A percentile compares a stretch with the other conserved stretches of the same genome.
Conservation (phyloP, 2,888 invertebrate species). For the Clostera curtula region DNA sequence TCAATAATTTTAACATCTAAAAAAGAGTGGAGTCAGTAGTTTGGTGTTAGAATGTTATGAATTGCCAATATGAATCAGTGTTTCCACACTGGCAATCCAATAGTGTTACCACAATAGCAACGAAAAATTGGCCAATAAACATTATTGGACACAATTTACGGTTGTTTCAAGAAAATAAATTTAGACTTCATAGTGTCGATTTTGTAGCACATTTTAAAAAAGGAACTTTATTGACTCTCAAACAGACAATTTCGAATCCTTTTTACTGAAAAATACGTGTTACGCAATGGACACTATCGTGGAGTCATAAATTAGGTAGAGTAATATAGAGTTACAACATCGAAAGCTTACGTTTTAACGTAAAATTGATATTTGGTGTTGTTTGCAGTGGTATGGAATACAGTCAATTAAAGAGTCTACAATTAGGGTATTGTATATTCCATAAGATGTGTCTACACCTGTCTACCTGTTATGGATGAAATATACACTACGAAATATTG, state of each 20-base stretch:
- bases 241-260: no score
- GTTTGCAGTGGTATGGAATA: slow-evolving; percentile 10
- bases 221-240: no score
- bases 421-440: no score
- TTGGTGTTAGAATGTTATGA: slow-evolving; percentile 23
- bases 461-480: no score
- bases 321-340: slow-evolving; percentile 35
- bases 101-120: slow-evolving; percentile 31
- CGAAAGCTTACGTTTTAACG: slow-evolving; percentile 35
- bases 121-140: slow-evolving; percentile 4
- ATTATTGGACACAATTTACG: slow-evolving; percentile 1
- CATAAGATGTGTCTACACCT: no score
- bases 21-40: slow-evolving; percentile 7
- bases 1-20: slow-evolving; percentile 1
- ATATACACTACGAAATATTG: no score
- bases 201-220: no score
- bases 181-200: no score
- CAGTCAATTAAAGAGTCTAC: no score
- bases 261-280: no score
- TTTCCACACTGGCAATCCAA: slow-evolving; percentile 17
- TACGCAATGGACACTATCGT: no score
- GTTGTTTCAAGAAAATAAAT: not conserved
- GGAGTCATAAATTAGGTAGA: slow-evolving; percentile 1
- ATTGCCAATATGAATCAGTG: slow-evolving; percentile 18
- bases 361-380: slow-evolving; percentile 21